Conservation (phyloP, 2,797 vertebrate genomes). For the Artibeus lituratus region DNA sequence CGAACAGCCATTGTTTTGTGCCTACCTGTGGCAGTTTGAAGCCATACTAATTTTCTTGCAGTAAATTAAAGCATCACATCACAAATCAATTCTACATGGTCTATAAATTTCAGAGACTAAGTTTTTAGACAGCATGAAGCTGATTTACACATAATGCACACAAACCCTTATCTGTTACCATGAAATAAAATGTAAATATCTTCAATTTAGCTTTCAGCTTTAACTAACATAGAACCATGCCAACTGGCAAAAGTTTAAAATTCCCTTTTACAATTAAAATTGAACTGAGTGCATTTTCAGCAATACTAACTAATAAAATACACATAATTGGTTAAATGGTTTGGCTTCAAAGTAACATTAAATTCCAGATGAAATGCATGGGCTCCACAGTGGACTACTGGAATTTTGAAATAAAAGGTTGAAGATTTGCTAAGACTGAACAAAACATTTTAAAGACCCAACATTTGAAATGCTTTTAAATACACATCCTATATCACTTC, state of each 20-base stretch:
- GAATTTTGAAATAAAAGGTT: constrained; percentile 86
- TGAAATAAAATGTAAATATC: constrained; percentile 81
- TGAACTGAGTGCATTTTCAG: constrained; percentile 83
- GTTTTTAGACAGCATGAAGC: constrained; percentile 86
- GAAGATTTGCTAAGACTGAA: constrained; percentile 85
- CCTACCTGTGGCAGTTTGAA: constrained; percentile 85
- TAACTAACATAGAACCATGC: constrained; percentile 80
- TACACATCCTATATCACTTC: constrained; percentile 84
- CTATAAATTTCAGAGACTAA: constrained; percentile 81
- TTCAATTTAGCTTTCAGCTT: constrained; percentile 81
- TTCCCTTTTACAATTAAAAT: constrained; percentile 84
- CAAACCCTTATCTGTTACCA: constrained; percentile 81
- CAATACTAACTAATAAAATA: constrained; percentile 82
- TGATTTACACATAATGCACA: constrained; percentile 85
- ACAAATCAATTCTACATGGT: constrained; percentile 84
- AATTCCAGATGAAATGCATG: constrained; percentile 89
- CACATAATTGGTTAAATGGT: constrained; percentile 80
- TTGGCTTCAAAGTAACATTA: constrained; percentile 86
- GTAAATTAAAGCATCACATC: constrained; percentile 84
- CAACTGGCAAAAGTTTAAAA: constrained; percentile 81
- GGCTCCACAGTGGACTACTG: constrained; percentile 87
- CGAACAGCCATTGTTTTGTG: constrained; percentile 82
- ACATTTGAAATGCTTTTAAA: constrained; percentile 86
- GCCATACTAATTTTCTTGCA: constrained; percentile 83
- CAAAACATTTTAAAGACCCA: constrained; percentile 87